Conservation (phyloP, 2,797 vertebrate species). For the Aplochiton taeniatus region DNA sequence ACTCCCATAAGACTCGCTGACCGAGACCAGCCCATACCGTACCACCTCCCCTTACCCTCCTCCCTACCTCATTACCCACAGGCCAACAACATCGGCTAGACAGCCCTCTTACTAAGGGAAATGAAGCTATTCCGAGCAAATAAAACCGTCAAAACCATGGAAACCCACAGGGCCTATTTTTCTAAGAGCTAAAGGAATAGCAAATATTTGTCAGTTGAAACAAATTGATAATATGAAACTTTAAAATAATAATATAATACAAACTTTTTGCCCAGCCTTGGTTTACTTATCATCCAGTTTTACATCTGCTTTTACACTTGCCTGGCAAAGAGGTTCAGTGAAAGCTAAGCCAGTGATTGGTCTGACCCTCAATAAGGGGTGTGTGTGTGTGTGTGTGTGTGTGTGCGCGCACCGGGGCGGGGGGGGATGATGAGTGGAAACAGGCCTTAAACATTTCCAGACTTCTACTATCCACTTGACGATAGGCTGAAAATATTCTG, state of each 20-base stretch:
- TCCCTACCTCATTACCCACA: neutral
- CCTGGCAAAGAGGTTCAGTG: slow-evolving; percentile 25
- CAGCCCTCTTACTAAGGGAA: neutral
- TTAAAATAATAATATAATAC: no score
- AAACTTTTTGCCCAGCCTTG: neutral
- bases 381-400: no score
- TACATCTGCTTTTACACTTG: no score
- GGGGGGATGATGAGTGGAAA: slow-evolving; percentile 56
- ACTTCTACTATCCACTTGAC: slow-evolving; percentile 47
- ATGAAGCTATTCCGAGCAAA: slow-evolving; percentile 12
- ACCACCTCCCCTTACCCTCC: neutral
- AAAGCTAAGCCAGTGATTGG: slow-evolving; percentile 36
- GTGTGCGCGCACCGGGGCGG: no score
- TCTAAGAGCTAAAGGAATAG: no score
- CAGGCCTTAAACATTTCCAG: slow-evolving; percentile 55
- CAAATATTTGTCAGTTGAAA: no score
- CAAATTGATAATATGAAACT: no score
- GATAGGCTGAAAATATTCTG: slow-evolving; percentile 37
- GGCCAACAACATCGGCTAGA: slow-evolving; percentile 3
- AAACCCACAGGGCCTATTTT: no score
- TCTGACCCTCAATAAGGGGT: slow-evolving; percentile 28
- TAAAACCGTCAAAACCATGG: slow-evolving; percentile 1
- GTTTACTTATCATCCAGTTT: neutral
- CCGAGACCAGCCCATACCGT: slow-evolving; percentile 9
- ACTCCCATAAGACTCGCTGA: slow-evolving; percentile 17